Percentiles rank a stretch among this genome's conserved stretches.
These are phyloP conservation scores for Synanthedon myopaeformis DNA, from an alignment of 2,888 invertebrate species.

Conservation along the genomic window DNA sequence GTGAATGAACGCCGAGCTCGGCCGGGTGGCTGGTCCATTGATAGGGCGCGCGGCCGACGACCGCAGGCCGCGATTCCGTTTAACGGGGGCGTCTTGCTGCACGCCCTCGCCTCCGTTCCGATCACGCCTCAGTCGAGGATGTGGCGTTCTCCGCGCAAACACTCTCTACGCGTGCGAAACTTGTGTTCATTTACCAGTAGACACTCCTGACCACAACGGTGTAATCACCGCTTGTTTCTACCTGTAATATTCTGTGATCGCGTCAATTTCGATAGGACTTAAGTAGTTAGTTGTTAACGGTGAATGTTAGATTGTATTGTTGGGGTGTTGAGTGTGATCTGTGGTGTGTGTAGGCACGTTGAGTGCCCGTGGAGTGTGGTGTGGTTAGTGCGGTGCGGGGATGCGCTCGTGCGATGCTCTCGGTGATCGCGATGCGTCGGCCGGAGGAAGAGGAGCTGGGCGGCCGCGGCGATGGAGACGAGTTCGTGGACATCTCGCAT, in stretches of 20 bases:
- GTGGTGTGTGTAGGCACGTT: slow-evolving; percentile 11
- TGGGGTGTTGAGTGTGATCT: slow-evolving; percentile 17
- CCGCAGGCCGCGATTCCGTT: slow-evolving; percentile 23
- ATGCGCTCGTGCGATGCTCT: slow-evolving; percentile 68
- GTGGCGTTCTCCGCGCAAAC: slow-evolving; percentile 62
- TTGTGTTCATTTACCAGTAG: slow-evolving; percentile 67
- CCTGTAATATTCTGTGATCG: slow-evolving; percentile 58
- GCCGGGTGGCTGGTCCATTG: slow-evolving; percentile 60
- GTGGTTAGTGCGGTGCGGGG: slow-evolving; percentile 48
- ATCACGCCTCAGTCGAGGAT: slow-evolving; percentile 72
- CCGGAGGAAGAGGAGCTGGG: slow-evolving; percentile 75
- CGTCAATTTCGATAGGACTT: slow-evolving; percentile 50
- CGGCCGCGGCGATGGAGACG: slow-evolving; percentile 69
- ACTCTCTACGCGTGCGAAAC: slow-evolving; percentile 49
- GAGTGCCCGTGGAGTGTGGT: slow-evolving; percentile 28
- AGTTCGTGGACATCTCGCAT: slow-evolving; percentile 87
- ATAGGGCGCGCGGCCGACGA: slow-evolving; percentile 61
- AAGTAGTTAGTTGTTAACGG: slow-evolving; percentile 25
- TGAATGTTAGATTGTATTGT: background rate
- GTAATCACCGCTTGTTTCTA: slow-evolving; percentile 35
- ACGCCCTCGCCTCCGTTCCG: slow-evolving; percentile 58
- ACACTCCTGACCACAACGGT: slow-evolving; percentile 34
- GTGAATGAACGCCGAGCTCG: slow-evolving; percentile 67
- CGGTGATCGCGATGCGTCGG: slow-evolving; percentile 81
- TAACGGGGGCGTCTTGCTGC: slow-evolving; percentile 57